These are phyloP conservation scores for Drosophila bifasciata DNA, from an alignment of 1,140 invertebrate species.

Conservation along the genomic window DNA sequence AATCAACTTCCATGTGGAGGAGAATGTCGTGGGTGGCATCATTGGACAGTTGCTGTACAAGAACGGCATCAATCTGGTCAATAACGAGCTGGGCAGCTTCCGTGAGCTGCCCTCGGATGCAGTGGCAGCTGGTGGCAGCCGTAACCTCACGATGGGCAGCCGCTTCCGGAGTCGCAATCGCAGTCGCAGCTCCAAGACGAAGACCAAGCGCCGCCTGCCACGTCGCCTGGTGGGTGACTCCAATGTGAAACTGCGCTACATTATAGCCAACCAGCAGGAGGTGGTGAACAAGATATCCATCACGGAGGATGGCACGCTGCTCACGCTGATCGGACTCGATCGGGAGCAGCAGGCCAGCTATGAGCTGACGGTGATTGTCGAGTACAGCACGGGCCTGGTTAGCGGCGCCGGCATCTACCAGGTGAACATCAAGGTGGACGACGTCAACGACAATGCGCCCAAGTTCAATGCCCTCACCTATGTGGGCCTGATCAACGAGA, in stretches of 20 bases:
- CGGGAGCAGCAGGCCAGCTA: slow-evolving; percentile 90
- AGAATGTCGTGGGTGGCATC: slow-evolving; percentile 90
- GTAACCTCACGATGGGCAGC: slow-evolving; percentile 62
- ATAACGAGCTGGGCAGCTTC: slow-evolving; percentile 73
- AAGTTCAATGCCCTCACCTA: slow-evolving; percentile 89
- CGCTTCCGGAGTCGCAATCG: slow-evolving; percentile 65
- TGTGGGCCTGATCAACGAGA: slow-evolving; percentile 92
- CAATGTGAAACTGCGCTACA: slow-evolving; percentile 86
- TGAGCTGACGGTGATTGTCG: slow-evolving; percentile 91
- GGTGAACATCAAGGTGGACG: slow-evolving; percentile 91
- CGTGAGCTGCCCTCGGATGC: slow-evolving; percentile 47
- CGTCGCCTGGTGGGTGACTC: slow-evolving; percentile 57
- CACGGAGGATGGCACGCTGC: slow-evolving; percentile 91
- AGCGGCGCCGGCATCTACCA: slow-evolving; percentile 90
- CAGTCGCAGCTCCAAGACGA: slow-evolving; percentile 58
- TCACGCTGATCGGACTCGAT: slow-evolving; percentile 90
- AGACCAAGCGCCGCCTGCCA: slow-evolving; percentile 53
- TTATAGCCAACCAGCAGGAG: slow-evolving; percentile 92
- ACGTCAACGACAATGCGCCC: slow-evolving; percentile 96
- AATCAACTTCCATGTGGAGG: slow-evolving; percentile 90
- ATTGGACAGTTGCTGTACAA: slow-evolving; percentile 90
- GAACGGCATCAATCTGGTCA: slow-evolving; percentile 84
- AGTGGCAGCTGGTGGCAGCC: not conserved
- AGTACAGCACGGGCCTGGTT: slow-evolving; percentile 87
- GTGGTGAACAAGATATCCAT: slow-evolving; percentile 90